Evolutionary conservation across 2,797 vertebrate species (phyloP).

Genomic region (Channallabes apus): DNA sequence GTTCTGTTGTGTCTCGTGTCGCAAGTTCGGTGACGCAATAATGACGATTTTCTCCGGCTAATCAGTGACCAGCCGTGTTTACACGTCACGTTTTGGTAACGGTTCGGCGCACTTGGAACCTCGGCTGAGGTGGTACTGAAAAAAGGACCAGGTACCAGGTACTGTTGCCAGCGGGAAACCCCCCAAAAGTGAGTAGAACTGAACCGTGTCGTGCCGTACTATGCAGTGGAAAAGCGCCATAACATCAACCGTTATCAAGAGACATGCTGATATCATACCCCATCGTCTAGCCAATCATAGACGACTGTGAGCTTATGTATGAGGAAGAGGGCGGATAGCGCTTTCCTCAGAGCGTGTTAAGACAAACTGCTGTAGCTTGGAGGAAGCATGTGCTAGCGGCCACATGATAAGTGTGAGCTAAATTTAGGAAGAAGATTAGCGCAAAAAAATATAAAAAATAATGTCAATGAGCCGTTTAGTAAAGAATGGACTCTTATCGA

Average conservation of each 20-base stretch:
- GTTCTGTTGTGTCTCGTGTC: too few species aligned
- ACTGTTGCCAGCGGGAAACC: too few species aligned
- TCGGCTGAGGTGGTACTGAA: too few species aligned
- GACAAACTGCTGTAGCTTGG: background rate
- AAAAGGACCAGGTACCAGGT: too few species aligned
- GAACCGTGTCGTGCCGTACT: too few species aligned
- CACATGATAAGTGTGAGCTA: background rate
- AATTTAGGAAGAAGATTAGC: background rate
- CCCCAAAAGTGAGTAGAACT: too few species aligned
- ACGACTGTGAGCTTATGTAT: background rate
- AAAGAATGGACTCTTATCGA: background rate
- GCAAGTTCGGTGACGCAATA: too few species aligned
- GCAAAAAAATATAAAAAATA: background rate
- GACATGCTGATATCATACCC: background rate
- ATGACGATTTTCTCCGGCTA: too few species aligned
- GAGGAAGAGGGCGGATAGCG: background rate
- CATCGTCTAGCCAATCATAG: background rate
- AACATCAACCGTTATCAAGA: background rate
- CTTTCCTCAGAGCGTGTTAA: background rate
- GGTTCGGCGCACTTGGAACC: too few species aligned
- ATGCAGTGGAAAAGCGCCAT: too few species aligned
- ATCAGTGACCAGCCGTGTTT: too few species aligned
- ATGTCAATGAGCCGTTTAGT: background rate
- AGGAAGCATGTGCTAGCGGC: background rate
- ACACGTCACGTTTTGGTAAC: too few species aligned